Conservation (phyloP, 2,888 invertebrate genomes). For the Drosophila limbata region DNA sequence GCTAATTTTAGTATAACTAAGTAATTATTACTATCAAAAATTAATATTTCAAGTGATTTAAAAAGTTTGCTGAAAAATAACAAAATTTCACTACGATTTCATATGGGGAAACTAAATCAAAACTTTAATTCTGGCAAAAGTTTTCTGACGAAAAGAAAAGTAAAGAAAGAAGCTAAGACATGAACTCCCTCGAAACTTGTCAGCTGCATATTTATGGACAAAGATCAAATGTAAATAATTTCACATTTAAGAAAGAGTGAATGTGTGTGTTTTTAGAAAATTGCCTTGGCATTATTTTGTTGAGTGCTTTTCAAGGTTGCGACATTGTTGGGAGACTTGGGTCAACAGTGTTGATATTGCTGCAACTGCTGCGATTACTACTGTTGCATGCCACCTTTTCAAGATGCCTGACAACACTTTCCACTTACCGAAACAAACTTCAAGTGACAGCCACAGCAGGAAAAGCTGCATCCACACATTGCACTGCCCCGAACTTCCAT, state of each 20-base stretch:
- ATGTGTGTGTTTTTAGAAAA: slow-evolving; percentile 8
- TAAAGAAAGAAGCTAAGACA: slow-evolving; percentile 13
- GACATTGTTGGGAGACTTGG: slow-evolving; percentile 39
- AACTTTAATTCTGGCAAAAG: background rate
- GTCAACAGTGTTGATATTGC: slow-evolving; percentile 23
- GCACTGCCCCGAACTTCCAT: slow-evolving; percentile 40
- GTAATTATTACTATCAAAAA: too few relatives aligned
- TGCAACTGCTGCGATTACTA: background rate
- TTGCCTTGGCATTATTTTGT: slow-evolving; percentile 58
- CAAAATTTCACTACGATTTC: background rate
- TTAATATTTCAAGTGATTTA: background rate
- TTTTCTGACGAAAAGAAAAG: background rate
- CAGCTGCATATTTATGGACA: slow-evolving; percentile 51
- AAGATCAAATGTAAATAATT: slow-evolving; percentile 20
- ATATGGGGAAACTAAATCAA: background rate
- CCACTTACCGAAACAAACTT: slow-evolving; percentile 59
- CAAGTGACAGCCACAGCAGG: slow-evolving; percentile 21
- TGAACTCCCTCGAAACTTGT: slow-evolving; percentile 30
- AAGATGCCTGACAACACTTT: slow-evolving; percentile 61
- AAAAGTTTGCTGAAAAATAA: background rate
- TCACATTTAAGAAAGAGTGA: slow-evolving; percentile 3
- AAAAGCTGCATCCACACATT: slow-evolving; percentile 14
- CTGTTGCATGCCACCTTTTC: slow-evolving; percentile 29
- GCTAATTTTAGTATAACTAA: too few relatives aligned
- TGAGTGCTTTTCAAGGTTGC: slow-evolving; percentile 76